A percentile compares a stretch with the other conserved stretches of the same genome.
Conservation (phyloP, 2,797 vertebrate genomes). For the Myripristis murdjan region DNA sequence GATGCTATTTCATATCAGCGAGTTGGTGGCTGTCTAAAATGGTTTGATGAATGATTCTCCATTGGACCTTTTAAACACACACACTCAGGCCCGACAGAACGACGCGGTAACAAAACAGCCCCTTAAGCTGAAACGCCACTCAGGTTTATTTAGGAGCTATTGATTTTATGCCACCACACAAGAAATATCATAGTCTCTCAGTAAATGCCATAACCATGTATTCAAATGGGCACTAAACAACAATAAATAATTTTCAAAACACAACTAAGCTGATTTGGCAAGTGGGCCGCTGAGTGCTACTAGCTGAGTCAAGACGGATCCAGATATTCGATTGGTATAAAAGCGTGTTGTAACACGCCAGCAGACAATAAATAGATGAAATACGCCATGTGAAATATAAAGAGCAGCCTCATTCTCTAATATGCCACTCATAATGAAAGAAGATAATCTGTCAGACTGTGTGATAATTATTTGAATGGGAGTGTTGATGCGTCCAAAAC, state of each 20-base stretch:
- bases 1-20: conserved; percentile 77
- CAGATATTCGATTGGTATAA: conserved; percentile 59
- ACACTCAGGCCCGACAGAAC: conserved; percentile 43
- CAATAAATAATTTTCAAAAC: conserved; percentile 83
- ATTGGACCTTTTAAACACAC: conserved; percentile 72
- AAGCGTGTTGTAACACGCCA: conserved; percentile 56
- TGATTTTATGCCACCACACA: conserved; percentile 79
- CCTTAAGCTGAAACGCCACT: conserved; percentile 67
- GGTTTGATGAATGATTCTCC: conserved; percentile 74
- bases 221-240: conserved; percentile 78
- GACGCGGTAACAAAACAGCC: conserved; percentile 64
- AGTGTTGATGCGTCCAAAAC: too few species aligned
- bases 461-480: too few species aligned
- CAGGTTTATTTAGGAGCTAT: conserved; percentile 85
- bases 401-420: not conserved
- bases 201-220: conserved; percentile 77
- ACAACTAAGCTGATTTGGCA: conserved; percentile 72
- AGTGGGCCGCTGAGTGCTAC: conserved; percentile 40
- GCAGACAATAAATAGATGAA: conserved; percentile 13
- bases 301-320: conserved; percentile 28
- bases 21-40: conserved; percentile 75
- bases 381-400: conserved; percentile 27
- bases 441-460: conserved; percentile 8
- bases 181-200: conserved; percentile 77
- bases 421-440: conserved; percentile 7